Base-by-base conservation (phyloP, 2,113 vertebrate genomes). In the Tichodroma muraria region DNA sequence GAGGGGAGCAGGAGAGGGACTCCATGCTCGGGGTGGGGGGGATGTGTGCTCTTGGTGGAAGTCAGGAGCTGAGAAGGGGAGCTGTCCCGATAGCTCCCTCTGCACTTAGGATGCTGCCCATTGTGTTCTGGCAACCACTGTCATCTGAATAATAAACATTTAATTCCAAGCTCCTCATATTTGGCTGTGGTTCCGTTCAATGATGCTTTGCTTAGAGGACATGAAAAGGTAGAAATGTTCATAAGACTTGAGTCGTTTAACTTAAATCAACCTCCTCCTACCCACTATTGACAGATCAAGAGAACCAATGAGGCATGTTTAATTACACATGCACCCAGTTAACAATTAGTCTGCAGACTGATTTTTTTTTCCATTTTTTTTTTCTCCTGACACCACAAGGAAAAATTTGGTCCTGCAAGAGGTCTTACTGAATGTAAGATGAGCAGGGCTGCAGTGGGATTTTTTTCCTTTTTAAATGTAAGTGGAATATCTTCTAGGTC, bases 211-310 rank as follows among this genome's bases (percentile, higher is more conserved):
- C 91, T 92, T 77, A 86, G 76, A 89, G 88, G 88, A 88, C 79
- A 59, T 56, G 21, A 76, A 94, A 91, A 95, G 93, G 95, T 89
- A 91, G 90, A 91, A 94, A 83, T 69, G 45, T 86, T 90, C 73
- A 15, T 40, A 54, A 79, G 68, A 73, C 80, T 95, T 73, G 40
- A 89, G 66, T 81, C 37, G 4, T 93, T 97, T 95, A 96, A 86
- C 90, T 96, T 95, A 97, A 97, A 94, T 96, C 96, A 94, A 73
- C 96, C 94, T 95, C 96, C 93, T 97, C 94, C 94, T 96, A 94
- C 92, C 72, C 87, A 63, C 94, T 96, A 80, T 76, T 97, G 91
- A 97, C 90, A 94, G 83, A 96, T 92, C 94, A 95, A 85, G 87
- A 88, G 96, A 89, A 50, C 50, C 92, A 90, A 91, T 95, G 93